Evolutionary conservation across 2,113 vertebrate species (phyloP), one percentile per base, ranked within the genome.

Genomic region (Melanocharis versteri): DNA sequence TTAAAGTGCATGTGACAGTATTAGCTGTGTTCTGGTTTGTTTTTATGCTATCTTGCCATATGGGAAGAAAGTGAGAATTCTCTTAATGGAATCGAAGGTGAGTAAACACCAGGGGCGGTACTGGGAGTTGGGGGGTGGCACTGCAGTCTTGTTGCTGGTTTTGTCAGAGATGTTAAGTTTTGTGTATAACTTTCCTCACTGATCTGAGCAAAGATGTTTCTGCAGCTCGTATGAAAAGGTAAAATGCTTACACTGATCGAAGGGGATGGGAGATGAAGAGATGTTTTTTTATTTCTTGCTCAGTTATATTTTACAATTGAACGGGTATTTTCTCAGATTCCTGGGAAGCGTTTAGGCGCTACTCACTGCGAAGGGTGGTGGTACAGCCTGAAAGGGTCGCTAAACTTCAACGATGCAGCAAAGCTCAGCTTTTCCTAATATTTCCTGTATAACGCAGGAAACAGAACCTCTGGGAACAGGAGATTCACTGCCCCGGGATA

Each of bases 61-160:
- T 23, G 22, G 47, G 35, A 84, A 51, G 39, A 75, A 66, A 85
- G 45, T 20, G 14, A 80, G 30, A 54, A 54, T 65, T 83, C 5
- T 64, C 57, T 48, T 33, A 26, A 58, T 50, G 39, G 44, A 45
- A 17, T 30, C 69, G 69, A 83, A 62, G 58, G 58, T 79, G 35
- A 56, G 14, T 69, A 61, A 69, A 53, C 40, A 27, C 5, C 15
- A 31, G 11, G 1, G 8, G 10, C 0, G 0, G n/a, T 48, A 9
- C 5, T 30, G 10, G 4, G 10, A 10, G 24, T 39, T 11, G 4
- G 5, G 7, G 9, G 17, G 33, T 47, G 24, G 13, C 28, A 27
- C 6, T 57, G 48, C 20, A 30, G 8, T 14, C 5, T 13, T n/a
- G 15, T 26, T 40, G 40, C 58, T 79, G 53, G 0, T 47, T 78